A percentile compares a stretch with the other conserved stretches of the same genome.
phyloP scores from a whole-genome alignment of 2,888 invertebrate genomes.

The Idaea straminata region DNA sequence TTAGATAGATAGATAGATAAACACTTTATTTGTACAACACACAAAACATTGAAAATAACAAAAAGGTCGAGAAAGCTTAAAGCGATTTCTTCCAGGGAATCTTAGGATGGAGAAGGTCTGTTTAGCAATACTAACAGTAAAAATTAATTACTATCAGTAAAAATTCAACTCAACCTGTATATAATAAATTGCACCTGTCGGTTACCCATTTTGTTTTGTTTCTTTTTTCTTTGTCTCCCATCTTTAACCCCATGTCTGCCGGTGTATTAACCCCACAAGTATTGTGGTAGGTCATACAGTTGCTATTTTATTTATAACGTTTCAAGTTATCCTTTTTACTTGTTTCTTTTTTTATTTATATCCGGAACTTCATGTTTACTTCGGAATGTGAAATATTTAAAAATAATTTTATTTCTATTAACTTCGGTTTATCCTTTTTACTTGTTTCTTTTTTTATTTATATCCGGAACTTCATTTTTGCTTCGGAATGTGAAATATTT shows the following conservation, averaged over 20 bases:
- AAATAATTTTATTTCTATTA: too few species aligned
- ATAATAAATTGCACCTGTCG: slow-evolving; percentile 53
- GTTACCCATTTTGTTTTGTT: slow-evolving; percentile 39
- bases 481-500: slow-evolving; percentile 12
- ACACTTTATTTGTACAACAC: too few species aligned
- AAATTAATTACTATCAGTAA: too few species aligned
- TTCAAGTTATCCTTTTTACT: slow-evolving; percentile 42
- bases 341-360: slow-evolving; percentile 31
- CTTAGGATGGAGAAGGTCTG: too few species aligned
- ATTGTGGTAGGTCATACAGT: slow-evolving; percentile 58
- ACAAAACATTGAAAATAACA: too few species aligned
- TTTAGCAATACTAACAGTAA: too few species aligned
- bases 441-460: slow-evolving; percentile 29
- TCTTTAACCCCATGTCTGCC: slow-evolving; percentile 46
- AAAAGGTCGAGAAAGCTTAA: too few species aligned
- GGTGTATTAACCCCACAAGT: slow-evolving; percentile 51
- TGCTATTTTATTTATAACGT: slow-evolving; percentile 30
- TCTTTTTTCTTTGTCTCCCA: slow-evolving; percentile 47
- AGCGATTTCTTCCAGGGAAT: too few species aligned
- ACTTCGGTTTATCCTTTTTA: slow-evolving; percentile 46
- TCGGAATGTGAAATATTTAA: slow-evolving; percentile 11
- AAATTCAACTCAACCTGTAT: slow-evolving; percentile 43
- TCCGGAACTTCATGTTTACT: slow-evolving; percentile 27
- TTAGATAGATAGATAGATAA: too few species aligned
- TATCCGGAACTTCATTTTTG: slow-evolving; percentile 30